Evolutionary conservation across 2,113 vertebrate species (phyloP), one percentile per base, ranked within the genome.

Genomic region (Tyrannus savana): DNA sequence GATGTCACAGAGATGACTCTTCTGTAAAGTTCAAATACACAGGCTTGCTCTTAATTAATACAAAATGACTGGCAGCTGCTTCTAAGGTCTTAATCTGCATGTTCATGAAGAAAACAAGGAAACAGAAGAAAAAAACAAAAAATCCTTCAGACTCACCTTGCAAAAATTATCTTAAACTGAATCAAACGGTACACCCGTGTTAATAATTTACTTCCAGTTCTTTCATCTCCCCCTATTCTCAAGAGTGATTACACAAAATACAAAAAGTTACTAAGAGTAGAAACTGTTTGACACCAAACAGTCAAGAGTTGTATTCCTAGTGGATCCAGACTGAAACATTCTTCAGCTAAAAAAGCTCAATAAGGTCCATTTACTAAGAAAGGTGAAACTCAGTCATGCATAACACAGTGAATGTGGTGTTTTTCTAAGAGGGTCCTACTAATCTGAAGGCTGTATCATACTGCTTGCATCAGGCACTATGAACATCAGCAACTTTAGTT

Each of bases 151-250:
- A 78, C 3, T 8, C 4, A 87, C 12, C 50, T 71, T 91, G 37
- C 50, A 87, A 81, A 87, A 66, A 69, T 71, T 28, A n/a, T 23
- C 27, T 92, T 78, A 46, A 87, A 67, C n/a, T 69, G 68, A 92
- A 67, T 78, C 42, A 75, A 55, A 19, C 16, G 55, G 23, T 59
- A 19, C 44, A 82, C n/a, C 30, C 50, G 21, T 78, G 35, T 62
- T 81, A 31, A 50, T 74, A 55, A 67, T 67, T 84, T 68, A 22
- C 37, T 94, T 89, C 41, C 39, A 5, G 7, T 79, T 93, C 41
- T 93, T 73, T 78, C 19, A 31, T 93, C 25, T 68, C 72, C 12
- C 9, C 14, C 12, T 93, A 19, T 55, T 87, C 41, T 78, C 46
- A 71, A 59, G 52, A 89, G 19, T 64, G 39, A 52, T 35, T 58